These are phyloP conservation scores for Phlogophora meticulosa DNA, from an alignment of 2,888 invertebrate genomes.

Conservation along the genomic window DNA sequence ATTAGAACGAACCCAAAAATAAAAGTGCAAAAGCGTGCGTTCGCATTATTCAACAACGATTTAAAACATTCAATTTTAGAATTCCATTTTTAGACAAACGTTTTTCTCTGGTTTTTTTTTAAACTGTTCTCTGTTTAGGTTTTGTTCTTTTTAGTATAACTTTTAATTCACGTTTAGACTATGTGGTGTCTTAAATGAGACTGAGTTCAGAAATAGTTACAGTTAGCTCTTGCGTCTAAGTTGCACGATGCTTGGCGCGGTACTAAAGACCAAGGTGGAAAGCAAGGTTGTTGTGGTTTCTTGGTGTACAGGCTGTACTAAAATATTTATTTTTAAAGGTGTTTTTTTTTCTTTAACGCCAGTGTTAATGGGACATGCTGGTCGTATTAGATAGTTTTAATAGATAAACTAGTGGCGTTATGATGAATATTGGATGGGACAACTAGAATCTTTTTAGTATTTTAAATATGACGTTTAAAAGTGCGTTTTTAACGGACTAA, in stretches of 20 bases:
- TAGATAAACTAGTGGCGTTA: no score
- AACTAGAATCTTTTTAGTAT: no score
- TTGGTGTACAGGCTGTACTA: constrained; percentile 68
- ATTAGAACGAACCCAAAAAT: constrained; percentile 28
- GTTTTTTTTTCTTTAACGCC: constrained; percentile 6
- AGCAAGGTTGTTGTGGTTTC: constrained; percentile 70
- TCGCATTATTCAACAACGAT: constrained; percentile 53
- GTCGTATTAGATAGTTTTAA: no score
- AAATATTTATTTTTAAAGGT: neutral
- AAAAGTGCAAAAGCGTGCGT: constrained; percentile 65
- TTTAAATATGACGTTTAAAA: no score
- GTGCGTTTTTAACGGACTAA: no score
- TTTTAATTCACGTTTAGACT: constrained; percentile 66
- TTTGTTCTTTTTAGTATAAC: constrained; percentile 37
- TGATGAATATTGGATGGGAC: no score
- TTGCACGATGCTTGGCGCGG: constrained; percentile 73
- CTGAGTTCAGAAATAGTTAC: constrained; percentile 70
- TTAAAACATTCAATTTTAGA: constrained; percentile 63
- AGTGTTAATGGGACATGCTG: no score
- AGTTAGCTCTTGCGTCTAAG: constrained; percentile 65
- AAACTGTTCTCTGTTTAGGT: constrained; percentile 56
- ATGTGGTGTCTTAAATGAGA: constrained; percentile 69
- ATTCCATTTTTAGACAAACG: constrained; percentile 66
- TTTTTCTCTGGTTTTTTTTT: constrained; percentile 55
- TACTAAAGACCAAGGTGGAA: constrained; percentile 71